phyloP scores from a whole-genome alignment of 2,797 vertebrate genomes.

The Ispidina lecontei region DNA sequence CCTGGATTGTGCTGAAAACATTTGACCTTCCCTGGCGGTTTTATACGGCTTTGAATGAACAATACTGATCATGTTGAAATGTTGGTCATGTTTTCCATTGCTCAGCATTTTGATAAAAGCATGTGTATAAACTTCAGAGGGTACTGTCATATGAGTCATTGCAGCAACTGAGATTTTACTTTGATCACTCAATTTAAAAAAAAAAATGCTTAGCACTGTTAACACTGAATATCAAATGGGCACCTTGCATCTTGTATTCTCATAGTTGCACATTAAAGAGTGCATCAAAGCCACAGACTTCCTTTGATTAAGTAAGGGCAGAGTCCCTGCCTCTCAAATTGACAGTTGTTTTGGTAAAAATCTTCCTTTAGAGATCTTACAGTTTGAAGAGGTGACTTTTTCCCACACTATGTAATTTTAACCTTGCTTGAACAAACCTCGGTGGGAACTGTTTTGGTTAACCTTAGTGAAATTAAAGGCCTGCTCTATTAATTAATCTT shows the following conservation, averaged over 20 bases:
- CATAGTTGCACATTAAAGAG: not conserved
- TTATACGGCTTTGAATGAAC: not conserved
- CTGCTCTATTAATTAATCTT: not conserved
- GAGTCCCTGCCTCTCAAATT: not conserved
- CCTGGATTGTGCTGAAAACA: not conserved
- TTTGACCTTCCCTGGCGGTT: not conserved
- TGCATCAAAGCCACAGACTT: not conserved
- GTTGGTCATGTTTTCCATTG: not conserved
- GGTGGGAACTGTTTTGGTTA: not conserved
- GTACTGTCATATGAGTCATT: not conserved
- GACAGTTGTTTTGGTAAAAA: not conserved
- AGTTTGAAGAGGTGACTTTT: not conserved
- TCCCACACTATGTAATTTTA: not conserved
- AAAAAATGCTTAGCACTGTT: not conserved
- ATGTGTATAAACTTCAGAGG: not conserved
- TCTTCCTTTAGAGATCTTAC: not conserved
- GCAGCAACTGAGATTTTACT: not conserved
- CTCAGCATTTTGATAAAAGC: not conserved
- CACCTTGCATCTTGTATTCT: not conserved
- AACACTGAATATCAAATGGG: slow-evolving; percentile 11
- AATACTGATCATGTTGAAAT: not conserved
- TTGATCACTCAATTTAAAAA: slow-evolving; percentile 28
- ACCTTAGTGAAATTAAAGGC: not conserved
- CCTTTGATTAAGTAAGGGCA: slow-evolving; percentile 23
- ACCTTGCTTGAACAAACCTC: not conserved